Percentiles rank a stretch among this genome's conserved stretches.
Evolutionary conservation across 2,113 vertebrate genomes (phyloP).

Genomic region (Sisor rabdophorus): DNA sequence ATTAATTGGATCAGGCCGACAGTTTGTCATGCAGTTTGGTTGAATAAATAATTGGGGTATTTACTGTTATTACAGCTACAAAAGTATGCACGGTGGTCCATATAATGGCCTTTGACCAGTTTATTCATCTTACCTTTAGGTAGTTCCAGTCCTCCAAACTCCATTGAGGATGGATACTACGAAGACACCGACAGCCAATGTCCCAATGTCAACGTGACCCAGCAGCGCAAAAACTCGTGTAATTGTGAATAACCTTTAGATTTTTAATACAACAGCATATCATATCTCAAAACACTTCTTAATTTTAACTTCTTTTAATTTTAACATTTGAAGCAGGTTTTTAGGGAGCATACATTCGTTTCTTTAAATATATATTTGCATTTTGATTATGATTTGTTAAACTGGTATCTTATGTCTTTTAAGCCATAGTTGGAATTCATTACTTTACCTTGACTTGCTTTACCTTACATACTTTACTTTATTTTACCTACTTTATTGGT

Average conservation of each 20-base stretch:
- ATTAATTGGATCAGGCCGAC: background rate
- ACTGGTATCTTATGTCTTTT: background rate
- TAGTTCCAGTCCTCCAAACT: slow-evolving; percentile 86
- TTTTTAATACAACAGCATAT: background rate
- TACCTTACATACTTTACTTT: no score
- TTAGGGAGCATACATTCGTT: background rate
- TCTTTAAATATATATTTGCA: no score
- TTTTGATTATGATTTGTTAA: no score
- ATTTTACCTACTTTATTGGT: background rate
- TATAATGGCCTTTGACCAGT: background rate
- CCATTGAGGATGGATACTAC: slow-evolving; percentile 88
- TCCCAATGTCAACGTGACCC: slow-evolving; percentile 79
- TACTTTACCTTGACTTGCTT: no score
- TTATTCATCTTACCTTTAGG: slow-evolving; percentile 61
- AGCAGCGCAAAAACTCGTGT: slow-evolving; percentile 89
- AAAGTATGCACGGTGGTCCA: no score
- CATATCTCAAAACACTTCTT: background rate
- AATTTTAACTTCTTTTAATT: background rate
- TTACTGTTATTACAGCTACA: no score
- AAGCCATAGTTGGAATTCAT: background rate
- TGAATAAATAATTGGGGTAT: no score
- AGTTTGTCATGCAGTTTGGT: background rate
- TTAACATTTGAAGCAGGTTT: background rate
- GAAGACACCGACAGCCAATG: slow-evolving; percentile 95
- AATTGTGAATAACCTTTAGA: slow-evolving; percentile 51